Percentiles rank a stretch among this genome's conserved stretches.
Conservation (phyloP, 2,797 vertebrate species). For the Uromys caudimaculatus region DNA sequence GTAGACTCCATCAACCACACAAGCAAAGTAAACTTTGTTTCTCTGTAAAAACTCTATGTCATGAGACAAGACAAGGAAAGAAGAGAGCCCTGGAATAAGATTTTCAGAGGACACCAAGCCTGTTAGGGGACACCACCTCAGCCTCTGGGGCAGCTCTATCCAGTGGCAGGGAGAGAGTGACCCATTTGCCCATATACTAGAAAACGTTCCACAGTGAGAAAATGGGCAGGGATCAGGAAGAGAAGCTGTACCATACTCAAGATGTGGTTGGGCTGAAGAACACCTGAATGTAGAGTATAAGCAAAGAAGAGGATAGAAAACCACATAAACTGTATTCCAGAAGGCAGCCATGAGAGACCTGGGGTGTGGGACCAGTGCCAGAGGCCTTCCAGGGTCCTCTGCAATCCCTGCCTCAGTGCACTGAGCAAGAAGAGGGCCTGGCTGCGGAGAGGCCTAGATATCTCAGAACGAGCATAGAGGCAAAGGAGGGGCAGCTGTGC, state of each 20-base stretch:
- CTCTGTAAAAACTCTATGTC: not conserved
- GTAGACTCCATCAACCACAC: not conserved
- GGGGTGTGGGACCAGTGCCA: not conserved
- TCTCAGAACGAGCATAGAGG: not conserved
- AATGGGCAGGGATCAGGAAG: not conserved
- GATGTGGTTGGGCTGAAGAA: not conserved
- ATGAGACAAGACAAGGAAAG: not conserved
- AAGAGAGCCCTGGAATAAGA: not conserved
- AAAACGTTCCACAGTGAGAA: not conserved
- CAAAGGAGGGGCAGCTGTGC: not conserved
- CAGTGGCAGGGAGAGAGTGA: fast-evolving
- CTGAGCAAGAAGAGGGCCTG: too few species aligned
- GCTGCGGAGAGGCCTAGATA: not conserved
- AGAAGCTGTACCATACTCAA: not conserved
- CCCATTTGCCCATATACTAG: fast-evolving
- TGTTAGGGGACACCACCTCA: fast-evolving
- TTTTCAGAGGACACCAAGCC: not conserved
- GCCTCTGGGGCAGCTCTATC: not conserved
- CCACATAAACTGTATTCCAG: too few species aligned
- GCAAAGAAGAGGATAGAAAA: not conserved
- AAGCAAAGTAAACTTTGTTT: not conserved
- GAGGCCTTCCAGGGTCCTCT: not conserved
- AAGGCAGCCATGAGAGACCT: not conserved
- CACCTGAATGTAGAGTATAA: not conserved
- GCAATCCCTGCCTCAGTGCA: not conserved